These are phyloP conservation scores for Nibea coibor DNA, from an alignment of 2,113 vertebrate genomes.

Conservation along the genomic window DNA sequence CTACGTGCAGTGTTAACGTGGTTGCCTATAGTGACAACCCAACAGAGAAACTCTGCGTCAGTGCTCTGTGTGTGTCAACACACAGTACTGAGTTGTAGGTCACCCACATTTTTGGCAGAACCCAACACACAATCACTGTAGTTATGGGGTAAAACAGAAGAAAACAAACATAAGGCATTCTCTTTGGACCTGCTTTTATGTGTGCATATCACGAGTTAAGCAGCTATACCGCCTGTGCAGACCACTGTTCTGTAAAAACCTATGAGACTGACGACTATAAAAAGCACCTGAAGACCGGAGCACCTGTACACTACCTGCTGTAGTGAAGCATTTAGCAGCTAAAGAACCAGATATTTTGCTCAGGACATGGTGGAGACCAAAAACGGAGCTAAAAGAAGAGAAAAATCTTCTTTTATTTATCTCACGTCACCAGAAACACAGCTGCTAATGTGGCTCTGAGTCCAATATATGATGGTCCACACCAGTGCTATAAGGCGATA, in stretches of 20 bases:
- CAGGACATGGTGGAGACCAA: background rate
- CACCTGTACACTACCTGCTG: too few relatives aligned
- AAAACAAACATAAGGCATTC: background rate
- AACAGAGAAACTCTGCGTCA: background rate
- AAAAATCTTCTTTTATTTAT: background rate
- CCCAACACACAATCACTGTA: background rate
- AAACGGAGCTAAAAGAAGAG: background rate
- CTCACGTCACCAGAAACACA: background rate
- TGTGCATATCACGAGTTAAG: too few relatives aligned
- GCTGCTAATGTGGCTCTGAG: background rate
- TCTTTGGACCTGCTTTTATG: background rate
- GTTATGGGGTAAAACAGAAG: too few relatives aligned
- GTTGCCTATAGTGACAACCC: too few relatives aligned
- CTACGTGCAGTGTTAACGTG: background rate
- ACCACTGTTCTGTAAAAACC: too few relatives aligned
- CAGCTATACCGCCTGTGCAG: too few relatives aligned
- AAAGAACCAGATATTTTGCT: background rate
- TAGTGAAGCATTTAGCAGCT: background rate
- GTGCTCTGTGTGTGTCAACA: background rate
- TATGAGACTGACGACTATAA: too few relatives aligned
- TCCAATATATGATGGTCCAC: background rate
- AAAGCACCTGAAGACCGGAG: too few relatives aligned
- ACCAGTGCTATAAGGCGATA: background rate
- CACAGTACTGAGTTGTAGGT: background rate
- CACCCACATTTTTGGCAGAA: background rate